Base-by-base conservation (phyloP, 2,888 invertebrate species). In the Rambutsinella grinnellia region DNA sequence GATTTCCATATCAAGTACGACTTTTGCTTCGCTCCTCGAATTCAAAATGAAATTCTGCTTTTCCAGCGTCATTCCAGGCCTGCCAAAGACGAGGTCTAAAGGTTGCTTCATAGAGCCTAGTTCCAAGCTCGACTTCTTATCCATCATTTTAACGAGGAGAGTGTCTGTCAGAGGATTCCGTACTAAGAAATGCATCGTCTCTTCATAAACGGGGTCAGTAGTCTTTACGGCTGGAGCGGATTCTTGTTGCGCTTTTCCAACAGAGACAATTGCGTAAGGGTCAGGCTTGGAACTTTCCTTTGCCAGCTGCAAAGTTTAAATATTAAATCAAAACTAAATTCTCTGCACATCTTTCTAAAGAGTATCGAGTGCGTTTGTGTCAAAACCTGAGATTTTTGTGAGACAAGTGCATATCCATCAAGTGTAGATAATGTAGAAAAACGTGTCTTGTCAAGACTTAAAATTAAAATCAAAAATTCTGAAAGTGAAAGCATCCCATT, bases 151-250 rank as follows among this genome's bases (percentile, higher is more conserved):
- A 27, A 98, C 88, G 82, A 94, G 92, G 19, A 99, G 86, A 15
- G 92, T 91, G 85, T 97, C 95, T 27, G 93, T 93, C 86, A 96
- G 94, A 0, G 97, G 97, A 88, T 98, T 95, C 82, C 92, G 90
- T 2, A 98, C 93, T 47, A 98, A 90, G 88, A 97, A 97, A 1
- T 95, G 93, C 87, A 97, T 96, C 6, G 96, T 96, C 86, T 96
- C 93, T 87, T 98, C 97, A 92, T 94, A 99, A 62, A 97, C 93
- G 0, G 99, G 99, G 85, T 94, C 93, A 82, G 93, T 93, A 0
- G 84, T 84, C 58, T 83, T 83, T 57, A 79, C 80, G 36, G 74
- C 46, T 0, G 71, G 57, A 3, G 67, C 70, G 0, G 82, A 79
- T 49, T 83, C 83, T 10, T 81, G 80, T 36, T 81, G 81, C 15